Evolutionary conservation across 2,113 vertebrate genomes (phyloP), one percentile per base, ranked within the genome.

Genomic region (Aplodontia rufa): DNA sequence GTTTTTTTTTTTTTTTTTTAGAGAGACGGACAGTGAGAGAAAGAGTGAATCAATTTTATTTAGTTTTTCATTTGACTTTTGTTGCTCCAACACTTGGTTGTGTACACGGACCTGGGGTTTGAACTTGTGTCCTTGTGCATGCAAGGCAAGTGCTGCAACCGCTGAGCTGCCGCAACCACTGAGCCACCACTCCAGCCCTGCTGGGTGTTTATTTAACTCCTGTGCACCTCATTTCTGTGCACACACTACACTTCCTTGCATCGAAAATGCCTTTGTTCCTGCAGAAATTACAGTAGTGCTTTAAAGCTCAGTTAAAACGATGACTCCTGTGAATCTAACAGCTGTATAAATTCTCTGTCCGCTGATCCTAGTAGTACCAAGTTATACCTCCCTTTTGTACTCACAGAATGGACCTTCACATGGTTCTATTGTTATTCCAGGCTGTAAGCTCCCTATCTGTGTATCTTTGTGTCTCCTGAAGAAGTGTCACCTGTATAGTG

Each of bases 241-340:
- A 75, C 35, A 42, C 16, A 6, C 16, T 62, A 28, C 17, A 45
- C 60, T 76, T 75, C 66, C 28, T 82, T 94, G 47, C 17, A 42
- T 58, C 13, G 75, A 47, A 79, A 64, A 74, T 55, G 9, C 7
- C 55, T 82, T 78, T 45, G 66, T 90, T 51, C 49, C 37, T 80
- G 22, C 42, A 74, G 69, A 84, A 83, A 35, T 68, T 75, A 42
- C 53, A 79, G 47, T 60, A 19, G 6, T 64, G 30, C 14, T 71
- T 90, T 83, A 90, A 92, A n/a, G 55, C 55, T 93, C 64, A 91
- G 37, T 19, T 91, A 30, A 89, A 32, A 84, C 71, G 80, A 32
- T 74, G 24, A 58, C 47, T 86, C 22, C 24, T 28, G 5, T 81
- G 40, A 71, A 80, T n/a, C 69, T 58, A 76, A 74, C 8, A 93